Evolutionary conservation across 2,888 invertebrate genomes (phyloP).

Genomic region (Psylliodes chrysocephalus): DNA sequence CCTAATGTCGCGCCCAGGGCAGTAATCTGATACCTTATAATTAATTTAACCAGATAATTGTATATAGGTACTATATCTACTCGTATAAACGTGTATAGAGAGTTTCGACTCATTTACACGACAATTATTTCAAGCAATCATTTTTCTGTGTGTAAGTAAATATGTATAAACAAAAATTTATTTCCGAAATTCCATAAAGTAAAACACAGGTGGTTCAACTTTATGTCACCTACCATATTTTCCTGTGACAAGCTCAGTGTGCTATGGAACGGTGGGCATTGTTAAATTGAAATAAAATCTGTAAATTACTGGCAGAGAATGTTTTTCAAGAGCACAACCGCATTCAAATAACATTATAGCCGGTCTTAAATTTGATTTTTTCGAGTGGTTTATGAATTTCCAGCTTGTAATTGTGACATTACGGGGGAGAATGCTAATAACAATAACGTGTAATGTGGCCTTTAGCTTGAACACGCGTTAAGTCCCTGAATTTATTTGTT

Average conservation of each 20-base stretch:
- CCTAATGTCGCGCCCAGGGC: too few relatives aligned
- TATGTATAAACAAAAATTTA: background rate
- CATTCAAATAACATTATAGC: conserved; percentile 24
- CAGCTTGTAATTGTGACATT: conserved; percentile 39
- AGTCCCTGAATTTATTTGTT: conserved; percentile 23
- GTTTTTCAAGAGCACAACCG: conserved; percentile 16
- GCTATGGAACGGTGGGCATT: conserved; percentile 15
- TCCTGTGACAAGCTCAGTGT: conserved; percentile 3
- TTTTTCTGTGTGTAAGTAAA: too few relatives aligned
- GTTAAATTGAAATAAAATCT: conserved; percentile 21
- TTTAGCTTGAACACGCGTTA: conserved; percentile 21
- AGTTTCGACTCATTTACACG: too few relatives aligned
- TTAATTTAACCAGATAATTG: too few relatives aligned
- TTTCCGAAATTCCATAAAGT: background rate
- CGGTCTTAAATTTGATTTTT: conserved; percentile 30
- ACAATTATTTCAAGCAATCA: too few relatives aligned
- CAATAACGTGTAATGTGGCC: conserved; percentile 30
- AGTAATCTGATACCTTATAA: too few relatives aligned
- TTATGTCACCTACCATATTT: background rate
- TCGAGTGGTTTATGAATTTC: conserved; percentile 32
- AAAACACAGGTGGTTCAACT: conserved; percentile 3
- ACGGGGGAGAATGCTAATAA: conserved; percentile 34
- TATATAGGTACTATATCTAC: too few relatives aligned
- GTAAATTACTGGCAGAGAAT: conserved; percentile 10
- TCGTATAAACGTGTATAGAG: too few relatives aligned